Percentiles rank a stretch among this genome's conserved stretches.
Evolutionary conservation across 2,888 invertebrate species (phyloP).

Genomic region (Athrips mouffetella): DNA sequence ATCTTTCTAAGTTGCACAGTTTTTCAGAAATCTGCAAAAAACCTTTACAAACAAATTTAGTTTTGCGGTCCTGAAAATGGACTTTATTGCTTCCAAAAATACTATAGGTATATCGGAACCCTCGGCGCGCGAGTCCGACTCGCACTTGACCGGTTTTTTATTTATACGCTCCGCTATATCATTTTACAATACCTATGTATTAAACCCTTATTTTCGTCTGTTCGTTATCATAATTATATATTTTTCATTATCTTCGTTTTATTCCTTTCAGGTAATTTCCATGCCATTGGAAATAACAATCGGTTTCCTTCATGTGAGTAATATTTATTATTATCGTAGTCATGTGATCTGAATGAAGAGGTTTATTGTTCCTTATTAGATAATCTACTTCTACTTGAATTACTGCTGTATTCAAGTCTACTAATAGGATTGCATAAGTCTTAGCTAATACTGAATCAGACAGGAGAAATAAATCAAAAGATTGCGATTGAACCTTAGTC

Average conservation of each 20-base stretch:
- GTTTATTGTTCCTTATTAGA: constrained; percentile 11
- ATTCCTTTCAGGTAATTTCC: constrained; percentile 66
- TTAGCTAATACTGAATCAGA: background rate
- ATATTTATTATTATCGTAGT: constrained; percentile 13
- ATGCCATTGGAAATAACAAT: constrained; percentile 49
- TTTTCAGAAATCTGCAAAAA: too few species aligned
- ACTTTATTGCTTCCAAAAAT: too few species aligned
- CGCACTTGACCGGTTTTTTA: too few species aligned
- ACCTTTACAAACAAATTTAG: too few species aligned
- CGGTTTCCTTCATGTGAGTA: constrained; percentile 58
- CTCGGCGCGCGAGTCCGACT: too few species aligned
- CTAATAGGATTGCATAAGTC: background rate
- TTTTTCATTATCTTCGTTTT: constrained; percentile 14
- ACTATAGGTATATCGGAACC: too few species aligned
- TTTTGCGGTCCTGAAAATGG: too few species aligned
- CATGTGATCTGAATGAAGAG: background rate
- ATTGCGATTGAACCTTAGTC: background rate
- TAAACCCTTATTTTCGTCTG: background rate
- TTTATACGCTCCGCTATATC: too few species aligned
- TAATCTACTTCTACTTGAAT: background rate
- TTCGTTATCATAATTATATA: constrained; percentile 3
- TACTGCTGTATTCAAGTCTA: constrained; percentile 14
- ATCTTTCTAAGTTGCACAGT: too few species aligned
- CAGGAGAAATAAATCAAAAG: background rate
- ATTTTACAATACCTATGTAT: background rate